A percentile compares a stretch with the other conserved stretches of the same genome.
Evolutionary conservation across 1,140 invertebrate species (phyloP).

Genomic region (Drosophila subobscura): DNA sequence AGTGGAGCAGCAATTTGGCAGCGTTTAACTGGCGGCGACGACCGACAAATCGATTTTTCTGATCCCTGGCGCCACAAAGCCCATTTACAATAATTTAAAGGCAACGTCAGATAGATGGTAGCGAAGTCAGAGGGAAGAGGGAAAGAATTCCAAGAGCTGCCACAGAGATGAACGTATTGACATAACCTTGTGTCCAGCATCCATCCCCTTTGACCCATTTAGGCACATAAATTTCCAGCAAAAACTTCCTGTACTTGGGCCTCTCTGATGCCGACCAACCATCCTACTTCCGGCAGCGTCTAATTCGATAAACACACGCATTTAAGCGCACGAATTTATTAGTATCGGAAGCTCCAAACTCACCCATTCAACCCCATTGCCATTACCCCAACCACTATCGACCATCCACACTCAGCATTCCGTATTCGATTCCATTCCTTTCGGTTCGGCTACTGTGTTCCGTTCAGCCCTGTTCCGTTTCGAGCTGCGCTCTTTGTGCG

Average conservation of each 20-base stretch:
- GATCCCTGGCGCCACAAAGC: conserved; percentile 71
- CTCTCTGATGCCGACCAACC: background rate
- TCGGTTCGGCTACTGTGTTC: conserved; percentile 4
- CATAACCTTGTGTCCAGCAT: conserved; percentile 25
- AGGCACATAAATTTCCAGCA: conserved; percentile 32
- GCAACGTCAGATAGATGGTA: conserved; percentile 19
- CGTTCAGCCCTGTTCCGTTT: too few relatives aligned
- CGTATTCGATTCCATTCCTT: background rate
- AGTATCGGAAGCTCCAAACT: conserved; percentile 62
- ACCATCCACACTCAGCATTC: too few relatives aligned
- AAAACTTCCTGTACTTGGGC: conserved; percentile 17
- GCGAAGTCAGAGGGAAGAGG: background rate
- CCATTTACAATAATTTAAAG: conserved; percentile 77
- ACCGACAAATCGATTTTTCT: conserved; percentile 76
- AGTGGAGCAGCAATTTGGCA: conserved; percentile 62
- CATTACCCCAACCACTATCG: too few relatives aligned
- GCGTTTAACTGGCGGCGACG: conserved; percentile 76
- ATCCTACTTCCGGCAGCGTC: conserved; percentile 37
- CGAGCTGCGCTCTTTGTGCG: conserved; percentile 52
- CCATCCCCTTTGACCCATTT: background rate
- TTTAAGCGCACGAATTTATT: conserved; percentile 75
- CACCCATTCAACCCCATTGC: background rate
- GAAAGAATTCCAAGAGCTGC: background rate
- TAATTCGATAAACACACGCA: conserved; percentile 76
- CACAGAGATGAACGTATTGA: conserved; percentile 18